A percentile compares a stretch with the other conserved stretches of the same genome.
Evolutionary conservation across 2,797 vertebrate genomes (phyloP).

Genomic region (Anguilla pacifica): DNA sequence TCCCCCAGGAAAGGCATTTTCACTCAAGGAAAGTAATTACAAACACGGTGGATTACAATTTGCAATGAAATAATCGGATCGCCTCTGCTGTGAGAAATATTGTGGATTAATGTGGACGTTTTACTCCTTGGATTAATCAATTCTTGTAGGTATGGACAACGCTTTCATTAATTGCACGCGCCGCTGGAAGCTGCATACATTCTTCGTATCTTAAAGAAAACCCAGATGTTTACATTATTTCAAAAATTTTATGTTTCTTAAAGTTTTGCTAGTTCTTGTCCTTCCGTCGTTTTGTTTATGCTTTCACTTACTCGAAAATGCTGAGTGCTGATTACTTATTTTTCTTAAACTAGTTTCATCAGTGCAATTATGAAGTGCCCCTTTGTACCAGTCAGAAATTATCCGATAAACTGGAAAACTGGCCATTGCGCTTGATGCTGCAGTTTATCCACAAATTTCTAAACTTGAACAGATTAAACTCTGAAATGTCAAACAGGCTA

Average conservation of each 20-base stretch:
- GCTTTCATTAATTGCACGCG: constrained; percentile 28
- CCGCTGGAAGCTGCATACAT: neutral
- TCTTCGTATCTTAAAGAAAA: constrained; percentile 8
- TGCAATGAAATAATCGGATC: constrained; percentile 17
- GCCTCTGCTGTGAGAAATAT: constrained; percentile 22
- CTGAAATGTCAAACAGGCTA: neutral
- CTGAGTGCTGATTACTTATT: neutral
- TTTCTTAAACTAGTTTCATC: constrained; percentile 18
- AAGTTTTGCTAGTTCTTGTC: neutral
- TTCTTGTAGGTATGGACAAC: constrained; percentile 32
- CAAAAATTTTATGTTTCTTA: neutral
- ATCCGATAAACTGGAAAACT: neutral
- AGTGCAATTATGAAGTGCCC: neutral
- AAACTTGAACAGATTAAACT: neutral
- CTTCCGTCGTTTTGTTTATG: neutral
- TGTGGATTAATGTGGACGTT: constrained; percentile 35
- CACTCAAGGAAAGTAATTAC: constrained; percentile 26
- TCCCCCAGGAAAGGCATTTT: constrained; percentile 20
- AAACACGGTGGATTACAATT: constrained; percentile 29
- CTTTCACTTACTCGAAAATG: neutral
- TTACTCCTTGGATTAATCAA: constrained; percentile 30
- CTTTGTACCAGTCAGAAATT: neutral
- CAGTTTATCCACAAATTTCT: neutral
- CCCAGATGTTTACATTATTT: neutral
- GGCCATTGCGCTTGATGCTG: neutral